These are phyloP conservation scores for Epinotia nisella DNA, from an alignment of 2,888 invertebrate species.

Conservation along the genomic window DNA sequence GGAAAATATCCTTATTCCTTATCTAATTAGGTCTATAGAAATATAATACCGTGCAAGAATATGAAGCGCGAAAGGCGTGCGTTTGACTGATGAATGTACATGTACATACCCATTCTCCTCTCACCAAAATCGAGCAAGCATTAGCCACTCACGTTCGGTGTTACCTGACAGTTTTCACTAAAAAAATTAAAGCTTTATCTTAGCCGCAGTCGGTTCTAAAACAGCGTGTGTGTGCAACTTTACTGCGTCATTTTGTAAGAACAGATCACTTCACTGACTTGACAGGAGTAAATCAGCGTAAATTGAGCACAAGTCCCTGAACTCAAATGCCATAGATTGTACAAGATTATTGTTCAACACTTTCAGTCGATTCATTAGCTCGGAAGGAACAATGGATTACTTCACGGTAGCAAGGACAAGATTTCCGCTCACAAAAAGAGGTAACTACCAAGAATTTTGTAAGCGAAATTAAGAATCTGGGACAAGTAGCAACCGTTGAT, in stretches of 20 bases:
- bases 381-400: conserved; percentile 18
- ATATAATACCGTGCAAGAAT: not conserved
- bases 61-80: not conserved
- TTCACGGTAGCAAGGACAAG: conserved; percentile 31
- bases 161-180: no score
- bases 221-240: no score
- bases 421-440: conserved; percentile 2
- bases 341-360: conserved; percentile 44
- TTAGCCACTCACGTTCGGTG: no score
- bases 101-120: no score
- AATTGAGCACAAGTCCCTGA: conserved; percentile 11
- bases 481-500: conserved; percentile 22
- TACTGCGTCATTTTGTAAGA: not conserved
- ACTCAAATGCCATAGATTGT: conserved; percentile 31
- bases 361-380: conserved; percentile 5
- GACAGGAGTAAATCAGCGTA: not conserved
- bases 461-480: conserved; percentile 27
- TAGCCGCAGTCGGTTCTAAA: no score
- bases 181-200: no score
- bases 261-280: conserved; percentile 15
- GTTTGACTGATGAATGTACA: no score
- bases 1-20: not conserved
- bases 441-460: conserved; percentile 2
- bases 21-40: not conserved
- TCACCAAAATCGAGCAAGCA: no score